These are phyloP conservation scores for Meiosimyza platycephala DNA, from an alignment of 2,888 invertebrate species.

Conservation along the genomic window DNA sequence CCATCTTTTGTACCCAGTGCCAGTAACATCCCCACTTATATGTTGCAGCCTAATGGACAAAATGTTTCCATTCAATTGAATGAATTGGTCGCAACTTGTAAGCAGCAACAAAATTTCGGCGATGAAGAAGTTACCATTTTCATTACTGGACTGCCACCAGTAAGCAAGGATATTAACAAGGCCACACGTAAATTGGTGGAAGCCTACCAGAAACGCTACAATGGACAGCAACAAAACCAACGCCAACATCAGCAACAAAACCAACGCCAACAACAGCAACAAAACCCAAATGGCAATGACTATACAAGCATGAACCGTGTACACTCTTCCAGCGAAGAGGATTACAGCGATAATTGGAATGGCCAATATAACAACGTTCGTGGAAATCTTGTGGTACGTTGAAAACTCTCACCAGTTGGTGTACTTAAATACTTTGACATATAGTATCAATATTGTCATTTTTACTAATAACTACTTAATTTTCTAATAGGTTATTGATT, in stretches of 20 bases:
- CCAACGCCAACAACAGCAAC: conserved; percentile 21
- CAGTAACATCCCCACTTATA: conserved; percentile 55
- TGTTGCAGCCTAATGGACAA: conserved; percentile 53
- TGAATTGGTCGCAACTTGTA: conserved; percentile 49
- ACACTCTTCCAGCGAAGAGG: conserved; percentile 51
- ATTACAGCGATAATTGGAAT: conserved; percentile 39
- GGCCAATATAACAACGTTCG: conserved; percentile 43
- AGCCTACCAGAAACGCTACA: conserved; percentile 60
- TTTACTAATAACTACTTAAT: neutral
- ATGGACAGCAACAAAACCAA: conserved; percentile 31
- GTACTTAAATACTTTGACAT: neutral
- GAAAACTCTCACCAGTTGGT: neutral
- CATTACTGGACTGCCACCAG: conserved; percentile 57
- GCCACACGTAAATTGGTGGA: conserved; percentile 55
- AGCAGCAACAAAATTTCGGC: conserved; percentile 52
- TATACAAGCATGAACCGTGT: conserved; percentile 28
- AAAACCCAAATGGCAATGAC: conserved; percentile 37
- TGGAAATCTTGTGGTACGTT: conserved; percentile 54
- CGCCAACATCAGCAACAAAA: neutral
- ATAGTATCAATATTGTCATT: too few relatives aligned
- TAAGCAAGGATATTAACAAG: conserved; percentile 50
- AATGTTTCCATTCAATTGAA: conserved; percentile 52
- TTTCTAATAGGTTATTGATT: conserved; percentile 45
- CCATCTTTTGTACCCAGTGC: conserved; percentile 58
- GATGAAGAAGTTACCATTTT: conserved; percentile 60